Conservation (phyloP, 2,888 invertebrate genomes). For the Acrocyrtus sp. region DNA sequence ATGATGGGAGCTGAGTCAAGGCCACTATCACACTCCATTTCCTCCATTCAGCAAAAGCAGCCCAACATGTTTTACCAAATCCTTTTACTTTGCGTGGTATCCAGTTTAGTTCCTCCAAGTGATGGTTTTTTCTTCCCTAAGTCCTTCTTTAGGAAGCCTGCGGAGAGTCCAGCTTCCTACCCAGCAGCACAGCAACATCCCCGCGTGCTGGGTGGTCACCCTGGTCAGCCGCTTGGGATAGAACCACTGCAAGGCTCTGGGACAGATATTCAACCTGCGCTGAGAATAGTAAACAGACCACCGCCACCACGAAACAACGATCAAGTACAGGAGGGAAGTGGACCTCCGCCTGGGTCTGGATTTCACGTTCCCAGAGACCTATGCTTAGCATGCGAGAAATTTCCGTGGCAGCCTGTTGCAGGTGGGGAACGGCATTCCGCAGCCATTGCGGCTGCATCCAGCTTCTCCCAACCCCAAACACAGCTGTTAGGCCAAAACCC, state of each 20-base stretch:
- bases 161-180: slow-evolving; percentile 12
- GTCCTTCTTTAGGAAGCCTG: slow-evolving; percentile 52
- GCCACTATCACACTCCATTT: too few species aligned
- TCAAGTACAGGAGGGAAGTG: slow-evolving; percentile 18
- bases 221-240: neutral
- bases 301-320: slow-evolving; percentile 27
- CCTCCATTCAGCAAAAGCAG: too few species aligned
- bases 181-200: slow-evolving; percentile 30
- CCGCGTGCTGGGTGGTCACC: slow-evolving; percentile 15
- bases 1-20: too few species aligned
- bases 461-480: slow-evolving; percentile 19
- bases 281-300: slow-evolving; percentile 50
- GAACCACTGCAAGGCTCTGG: slow-evolving; percentile 40
- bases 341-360: slow-evolving; percentile 38
- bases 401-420: slow-evolving; percentile 63
- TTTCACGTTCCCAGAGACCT: slow-evolving; percentile 62
- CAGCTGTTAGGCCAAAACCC: slow-evolving; percentile 6
- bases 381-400: slow-evolving; percentile 61
- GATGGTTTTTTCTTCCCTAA: slow-evolving; percentile 57
- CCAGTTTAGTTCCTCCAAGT: slow-evolving; percentile 18
- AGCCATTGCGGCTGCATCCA: slow-evolving; percentile 4
- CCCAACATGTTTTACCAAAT: neutral
- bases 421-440: slow-evolving; percentile 40
- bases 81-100: slow-evolving; percentile 1
- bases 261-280: slow-evolving; percentile 35